Percentiles rank a stretch among this genome's conserved stretches.
Conservation (phyloP, 2,888 invertebrate genomes). For the Hoplodrina blanda region DNA sequence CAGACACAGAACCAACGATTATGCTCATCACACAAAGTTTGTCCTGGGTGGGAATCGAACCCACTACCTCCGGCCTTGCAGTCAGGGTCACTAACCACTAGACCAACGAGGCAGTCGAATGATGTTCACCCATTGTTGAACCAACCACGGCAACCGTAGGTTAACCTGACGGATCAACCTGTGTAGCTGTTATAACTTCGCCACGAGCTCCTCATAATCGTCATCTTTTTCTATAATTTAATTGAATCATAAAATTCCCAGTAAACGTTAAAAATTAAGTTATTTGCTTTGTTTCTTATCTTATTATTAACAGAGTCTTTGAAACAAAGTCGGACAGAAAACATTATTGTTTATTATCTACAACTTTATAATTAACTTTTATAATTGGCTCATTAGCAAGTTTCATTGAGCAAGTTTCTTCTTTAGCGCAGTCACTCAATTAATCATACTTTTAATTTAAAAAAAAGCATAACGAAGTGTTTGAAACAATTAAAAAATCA, state of each 20-base stretch:
- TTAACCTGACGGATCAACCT: too few species aligned
- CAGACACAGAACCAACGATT: too few species aligned
- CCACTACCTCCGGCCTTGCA: too few species aligned
- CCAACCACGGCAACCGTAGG: too few species aligned
- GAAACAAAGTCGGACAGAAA: constrained; percentile 23
- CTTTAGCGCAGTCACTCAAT: constrained; percentile 22
- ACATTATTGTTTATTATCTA: constrained; percentile 22
- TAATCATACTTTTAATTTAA: constrained; percentile 37
- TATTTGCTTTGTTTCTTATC: not conserved
- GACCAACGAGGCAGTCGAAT: too few species aligned
- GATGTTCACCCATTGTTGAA: too few species aligned
- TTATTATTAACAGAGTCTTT: constrained; percentile 7
- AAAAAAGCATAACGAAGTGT: constrained; percentile 18
- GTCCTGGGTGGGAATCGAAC: too few species aligned
- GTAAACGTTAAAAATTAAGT: constrained; percentile 5
- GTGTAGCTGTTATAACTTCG: too few species aligned
- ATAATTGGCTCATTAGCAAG: constrained; percentile 45
- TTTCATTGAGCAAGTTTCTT: constrained; percentile 26
- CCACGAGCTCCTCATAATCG: too few species aligned
- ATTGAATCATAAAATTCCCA: not conserved
- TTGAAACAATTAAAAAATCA: constrained; percentile 32
- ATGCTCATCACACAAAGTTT: too few species aligned
- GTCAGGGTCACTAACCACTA: too few species aligned
- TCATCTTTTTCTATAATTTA: too few species aligned
- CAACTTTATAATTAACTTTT: constrained; percentile 36